Base-by-base conservation (phyloP, 2,888 invertebrate species). In the Litoditis marina region DNA sequence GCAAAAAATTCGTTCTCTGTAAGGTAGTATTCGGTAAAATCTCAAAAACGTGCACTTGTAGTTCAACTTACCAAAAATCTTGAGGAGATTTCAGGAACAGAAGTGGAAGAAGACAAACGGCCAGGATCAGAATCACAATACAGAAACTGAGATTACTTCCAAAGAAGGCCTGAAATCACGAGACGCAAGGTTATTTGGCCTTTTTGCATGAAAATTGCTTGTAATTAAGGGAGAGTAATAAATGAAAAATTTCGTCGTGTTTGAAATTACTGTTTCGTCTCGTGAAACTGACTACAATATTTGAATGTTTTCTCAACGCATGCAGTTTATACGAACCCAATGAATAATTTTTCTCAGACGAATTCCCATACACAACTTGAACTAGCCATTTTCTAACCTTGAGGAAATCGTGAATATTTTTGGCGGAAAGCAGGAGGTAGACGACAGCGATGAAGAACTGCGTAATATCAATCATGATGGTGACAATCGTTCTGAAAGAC, bases 391-490 rank as follows among this genome's bases (percentile, higher is more conserved):
- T n/a, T 52, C 52, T 51, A 50, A 75, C 74, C 62, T 74, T 74
- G 30, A 81, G 68, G 52, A 77, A 71, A 49, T 80, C 77, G 59
- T 77, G 78, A 61, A 81, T 81, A 58, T 81, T 81, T 60, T 81
- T 81, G 3, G 80, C 63, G 0, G 76, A 69, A 13, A 81, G 72
- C 11, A 81, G 68, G 22, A 78, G 61, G 58, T 76, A 78, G 16
- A 78, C 81, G 34, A 79, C 78, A 11, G 77, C 68, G 28, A 79
- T 77, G 44, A 76, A 77, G 51, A 80, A 78, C 57, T 80, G 80
- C 13, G 78, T 79, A 7, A 80, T 65, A 62, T 79, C 73, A 42
- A 79, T 73, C 56, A 77, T 76, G 2, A 75, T 49, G 8, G 80
- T 77, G 28, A 80, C 79, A 5, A 71, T 36, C 2, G 58, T 61